Percentiles rank a stretch among this genome's conserved stretches.
These are phyloP conservation scores for Clepsis dumicolana DNA, from an alignment of 2,888 invertebrate genomes.

Conservation along the genomic window DNA sequence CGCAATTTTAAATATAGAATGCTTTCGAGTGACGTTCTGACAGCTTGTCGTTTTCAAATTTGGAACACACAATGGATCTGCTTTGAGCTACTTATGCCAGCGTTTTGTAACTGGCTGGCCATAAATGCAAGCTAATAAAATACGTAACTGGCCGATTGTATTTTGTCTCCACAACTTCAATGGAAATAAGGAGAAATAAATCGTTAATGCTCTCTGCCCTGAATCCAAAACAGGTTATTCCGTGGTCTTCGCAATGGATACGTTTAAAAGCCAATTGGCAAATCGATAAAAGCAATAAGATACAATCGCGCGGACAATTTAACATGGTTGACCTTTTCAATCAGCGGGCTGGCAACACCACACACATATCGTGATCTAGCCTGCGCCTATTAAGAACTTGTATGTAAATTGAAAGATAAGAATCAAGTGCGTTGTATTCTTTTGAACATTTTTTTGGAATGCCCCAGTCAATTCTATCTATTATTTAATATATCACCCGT, in stretches of 20 bases:
- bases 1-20: slow-evolving; percentile 70
- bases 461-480: not conserved
- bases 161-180: not conserved
- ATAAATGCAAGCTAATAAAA: slow-evolving; percentile 4
- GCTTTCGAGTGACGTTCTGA: slow-evolving; percentile 59
- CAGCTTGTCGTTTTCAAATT: slow-evolving; percentile 61
- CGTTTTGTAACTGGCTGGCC: slow-evolving; percentile 28
- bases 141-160: not conserved
- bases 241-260: not conserved
- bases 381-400: slow-evolving; percentile 26
- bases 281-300: slow-evolving; percentile 27
- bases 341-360: slow-evolving; percentile 20
- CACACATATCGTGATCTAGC: slow-evolving; percentile 9
- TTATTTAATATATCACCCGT: not conserved
- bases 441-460: not conserved
- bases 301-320: slow-evolving; percentile 27
- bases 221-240: not conserved
- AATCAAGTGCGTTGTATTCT: not conserved
- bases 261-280: slow-evolving; percentile 32
- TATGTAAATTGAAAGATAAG: slow-evolving; percentile 29
- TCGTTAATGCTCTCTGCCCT: not conserved
- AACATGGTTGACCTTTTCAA: slow-evolving; percentile 39
- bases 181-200: slow-evolving; percentile 8
- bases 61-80: slow-evolving; percentile 52
- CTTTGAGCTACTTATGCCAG: slow-evolving; percentile 30